Evolutionary conservation across 2,888 invertebrate genomes (phyloP), one percentile per base, ranked within the genome.

Genomic region (Gibbula magus): DNA sequence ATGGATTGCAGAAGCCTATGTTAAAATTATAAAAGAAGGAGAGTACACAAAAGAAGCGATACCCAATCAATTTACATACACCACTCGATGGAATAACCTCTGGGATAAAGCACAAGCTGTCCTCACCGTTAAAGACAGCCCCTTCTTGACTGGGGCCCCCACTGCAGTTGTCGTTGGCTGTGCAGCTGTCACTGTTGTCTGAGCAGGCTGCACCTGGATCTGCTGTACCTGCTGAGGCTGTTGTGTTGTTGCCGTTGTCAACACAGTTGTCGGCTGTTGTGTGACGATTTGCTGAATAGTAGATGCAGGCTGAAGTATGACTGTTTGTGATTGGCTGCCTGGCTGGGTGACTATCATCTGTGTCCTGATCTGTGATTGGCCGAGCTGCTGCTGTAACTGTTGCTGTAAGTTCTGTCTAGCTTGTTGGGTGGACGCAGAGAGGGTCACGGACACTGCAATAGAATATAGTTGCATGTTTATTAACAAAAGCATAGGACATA

Each of bases 41-140:
- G 35, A 35, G 7, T 7, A 45, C 5, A 45, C 45, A 45, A 10
- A 45, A 13, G 10, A 5, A 10, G 45, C 1, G 45, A 45, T 45
- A 10, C 13, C 45, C 45, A 10, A 45, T 13, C 45, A 45, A 10
- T 35, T 35, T 35, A 35, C 35, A 35, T 35, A n/a, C 8, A 35
- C 35, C 35, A 3, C 8, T 35, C 35, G 4, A 3, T 35, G 8
- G 35, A 35, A 45, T 45, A 1, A 45, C 5, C 45, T 45, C 45
- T 45, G 45, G 5, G 10, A 45, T 45, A 10, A 45, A 45, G 7
- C 35, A 35, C 3, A 35, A 35, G 35, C 3, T 35, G 3, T 10
- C 84, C 91, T 89, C 85, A 93, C 93, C 39, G 92, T 93, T 3
- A 93, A 87, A 20, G 92, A 93, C 5, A 93, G 86, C 25, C 90